A percentile compares a stretch with the other conserved stretches of the same genome.
These are phyloP conservation scores for Brachionus plicatilis DNA, from an alignment of 1,140 invertebrate species.

Conservation along the genomic window DNA sequence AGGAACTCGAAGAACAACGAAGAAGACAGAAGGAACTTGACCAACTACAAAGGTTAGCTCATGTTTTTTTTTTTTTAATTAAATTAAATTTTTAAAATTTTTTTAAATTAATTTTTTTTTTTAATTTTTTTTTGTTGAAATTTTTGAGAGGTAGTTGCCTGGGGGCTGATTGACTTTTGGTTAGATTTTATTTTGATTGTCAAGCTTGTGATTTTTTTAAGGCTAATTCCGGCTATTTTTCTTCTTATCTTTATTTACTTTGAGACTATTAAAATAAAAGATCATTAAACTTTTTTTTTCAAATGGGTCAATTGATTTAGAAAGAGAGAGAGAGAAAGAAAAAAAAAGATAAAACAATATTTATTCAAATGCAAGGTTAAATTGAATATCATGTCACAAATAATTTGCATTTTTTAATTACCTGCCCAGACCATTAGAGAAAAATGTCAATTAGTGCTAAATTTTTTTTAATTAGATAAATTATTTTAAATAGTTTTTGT, in stretches of 20 bases:
- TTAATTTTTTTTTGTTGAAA: background rate
- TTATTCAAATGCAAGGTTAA: background rate
- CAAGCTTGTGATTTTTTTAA: background rate
- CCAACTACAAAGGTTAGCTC: background rate
- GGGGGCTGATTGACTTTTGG: too few relatives aligned
- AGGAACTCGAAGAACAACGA: background rate
- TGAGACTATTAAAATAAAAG: background rate
- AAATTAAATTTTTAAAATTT: background rate
- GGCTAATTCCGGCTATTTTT: background rate
- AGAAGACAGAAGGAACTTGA: slow-evolving; percentile 4
- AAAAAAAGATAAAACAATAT: background rate
- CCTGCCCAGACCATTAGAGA: background rate
- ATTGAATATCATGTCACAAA: background rate
- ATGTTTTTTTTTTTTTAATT: background rate
- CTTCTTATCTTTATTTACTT: background rate
- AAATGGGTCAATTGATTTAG: background rate
- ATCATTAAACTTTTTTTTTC: background rate
- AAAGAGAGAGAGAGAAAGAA: background rate
- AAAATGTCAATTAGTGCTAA: background rate
- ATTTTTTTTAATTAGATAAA: background rate
- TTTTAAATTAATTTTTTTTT: background rate
- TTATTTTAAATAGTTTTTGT: background rate
- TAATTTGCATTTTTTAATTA: background rate
- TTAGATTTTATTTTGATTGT: too few relatives aligned
- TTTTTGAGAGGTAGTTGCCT: too few relatives aligned